A percentile compares a stretch with the other conserved stretches of the same genome.
These are phyloP conservation scores for Melanotaenia duboulayi DNA, from an alignment of 2,113 vertebrate species.

Conservation along the genomic window DNA sequence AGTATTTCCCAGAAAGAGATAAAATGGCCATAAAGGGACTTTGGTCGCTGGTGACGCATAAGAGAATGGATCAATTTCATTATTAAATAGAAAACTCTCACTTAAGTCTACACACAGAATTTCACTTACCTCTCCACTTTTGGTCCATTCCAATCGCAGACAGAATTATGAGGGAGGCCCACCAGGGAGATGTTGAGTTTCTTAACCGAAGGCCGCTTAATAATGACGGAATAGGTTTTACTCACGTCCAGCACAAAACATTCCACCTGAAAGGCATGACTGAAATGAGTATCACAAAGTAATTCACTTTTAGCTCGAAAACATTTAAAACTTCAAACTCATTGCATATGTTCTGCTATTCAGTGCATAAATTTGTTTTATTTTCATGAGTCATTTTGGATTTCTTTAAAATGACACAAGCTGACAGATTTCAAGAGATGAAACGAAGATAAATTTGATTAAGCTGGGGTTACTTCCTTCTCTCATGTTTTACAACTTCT, in stretches of 20 bases:
- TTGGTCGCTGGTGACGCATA: slow-evolving; percentile 63
- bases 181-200: slow-evolving; percentile 60
- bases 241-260: slow-evolving; percentile 46
- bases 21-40: slow-evolving; percentile 70
- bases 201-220: slow-evolving; percentile 42
- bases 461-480: neutral
- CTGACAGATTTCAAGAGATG: slow-evolving; percentile 15
- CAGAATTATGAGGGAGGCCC: slow-evolving; percentile 1
- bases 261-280: slow-evolving; percentile 47
- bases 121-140: slow-evolving; percentile 33
- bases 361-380: neutral
- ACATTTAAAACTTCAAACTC: neutral
- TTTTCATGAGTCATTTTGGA: neutral
- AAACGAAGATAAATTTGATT: neutral
- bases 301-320: neutral
- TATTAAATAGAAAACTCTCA: neutral
- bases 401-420: neutral
- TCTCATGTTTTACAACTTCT: slow-evolving; percentile 4
- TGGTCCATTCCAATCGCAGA: slow-evolving; percentile 50
- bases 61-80: slow-evolving; percentile 16
- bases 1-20: slow-evolving; percentile 80
- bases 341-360: neutral
- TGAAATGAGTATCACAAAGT: neutral
- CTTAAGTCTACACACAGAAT: neutral
- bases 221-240: slow-evolving; percentile 6